Percentiles rank a stretch among this genome's conserved stretches.
Conservation (phyloP, 2,888 invertebrate species). For the Eilema griseolum region DNA sequence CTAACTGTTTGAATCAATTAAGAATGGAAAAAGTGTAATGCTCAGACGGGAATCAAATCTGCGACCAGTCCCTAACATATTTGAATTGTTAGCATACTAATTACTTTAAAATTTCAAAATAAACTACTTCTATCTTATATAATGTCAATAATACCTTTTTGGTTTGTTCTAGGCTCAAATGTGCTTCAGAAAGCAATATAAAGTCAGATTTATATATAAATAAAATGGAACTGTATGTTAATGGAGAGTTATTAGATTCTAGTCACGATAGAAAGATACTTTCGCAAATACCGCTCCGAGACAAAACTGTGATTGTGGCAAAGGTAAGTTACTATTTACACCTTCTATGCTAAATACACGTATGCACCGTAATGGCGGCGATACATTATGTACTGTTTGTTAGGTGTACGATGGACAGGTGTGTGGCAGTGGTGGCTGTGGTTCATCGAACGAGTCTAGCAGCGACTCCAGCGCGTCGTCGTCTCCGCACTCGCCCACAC, state of each 20-base stretch:
- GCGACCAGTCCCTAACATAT: too few species aligned
- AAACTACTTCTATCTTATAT: too few species aligned
- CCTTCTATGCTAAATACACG: not conserved
- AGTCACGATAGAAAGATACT: conserved; percentile 95
- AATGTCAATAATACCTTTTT: conserved; percentile 19
- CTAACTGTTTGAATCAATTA: too few species aligned
- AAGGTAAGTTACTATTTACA: conserved; percentile 62
- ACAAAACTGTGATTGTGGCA: conserved; percentile 92
- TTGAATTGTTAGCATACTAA: too few species aligned
- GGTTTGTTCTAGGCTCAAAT: conserved; percentile 77
- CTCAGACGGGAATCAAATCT: too few species aligned
- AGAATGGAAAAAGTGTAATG: too few species aligned
- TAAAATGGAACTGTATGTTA: conserved; percentile 96
- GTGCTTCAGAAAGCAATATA: conserved; percentile 87
- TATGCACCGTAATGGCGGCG: not conserved
- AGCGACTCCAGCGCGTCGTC: conserved; percentile 98
- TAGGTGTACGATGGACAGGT: conserved; percentile 83
- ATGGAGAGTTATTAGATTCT: conserved; percentile 95
- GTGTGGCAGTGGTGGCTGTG: conserved; percentile 82
- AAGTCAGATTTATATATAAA: conserved; percentile 97
- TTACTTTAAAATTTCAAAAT: too few species aligned
- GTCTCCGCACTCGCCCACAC: conserved; percentile 95
- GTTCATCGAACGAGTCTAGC: conserved; percentile 92
- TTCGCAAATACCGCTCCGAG: conserved; percentile 93
- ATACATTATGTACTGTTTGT: conserved; percentile 7